Evolutionary conservation across 2,797 vertebrate species (phyloP), one percentile per base, ranked within the genome.

Genomic region (Myripristis murdjan): DNA sequence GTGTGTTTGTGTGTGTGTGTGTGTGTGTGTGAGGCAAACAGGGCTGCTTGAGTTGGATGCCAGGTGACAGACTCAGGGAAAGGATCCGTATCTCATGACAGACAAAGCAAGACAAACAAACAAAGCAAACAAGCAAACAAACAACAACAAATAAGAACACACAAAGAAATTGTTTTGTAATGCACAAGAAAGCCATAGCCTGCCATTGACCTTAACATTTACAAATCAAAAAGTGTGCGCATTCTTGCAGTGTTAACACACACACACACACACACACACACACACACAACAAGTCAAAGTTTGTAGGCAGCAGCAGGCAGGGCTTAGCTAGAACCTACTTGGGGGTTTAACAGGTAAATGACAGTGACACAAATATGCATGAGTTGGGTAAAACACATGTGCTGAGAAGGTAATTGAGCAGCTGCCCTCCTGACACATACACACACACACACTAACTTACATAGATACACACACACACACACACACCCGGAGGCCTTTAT

Each of bases 401-500:
- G 76, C 61, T 67, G 51, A 54, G 64, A 54, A 70, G 82, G 73
- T 83, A 54, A 84, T 74, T 73, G 73, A 70, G 57, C 72, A 48
- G 43, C 70, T 77, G 73, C 69, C 37, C 73, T 69, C 47, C 58
- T 84, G 59, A 89, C 61, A 72, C 23, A 81, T 65, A 63, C 24
- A 80, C 64, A 57, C 49, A 69, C 22, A 51, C 12, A 52, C 22
- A 39, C 37, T 77, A 39, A 55, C 52, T 67, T 35, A 55, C 44
- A 64, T 64, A 77, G 37, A 70, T 41, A 61, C 41, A 59, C 52
- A 64, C 62, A 43, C 59, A 77, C 49, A 59, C 64, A 59, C 59
- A 70, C 70, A 76, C 76, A 73, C 56, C 10, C 41, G 52, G 35
- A 66, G 37, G 73, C 70, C 48, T 88, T 89, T 84, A 88, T 84